phyloP scores from a whole-genome alignment of 2,888 invertebrate genomes.

The Thyatira batis region DNA sequence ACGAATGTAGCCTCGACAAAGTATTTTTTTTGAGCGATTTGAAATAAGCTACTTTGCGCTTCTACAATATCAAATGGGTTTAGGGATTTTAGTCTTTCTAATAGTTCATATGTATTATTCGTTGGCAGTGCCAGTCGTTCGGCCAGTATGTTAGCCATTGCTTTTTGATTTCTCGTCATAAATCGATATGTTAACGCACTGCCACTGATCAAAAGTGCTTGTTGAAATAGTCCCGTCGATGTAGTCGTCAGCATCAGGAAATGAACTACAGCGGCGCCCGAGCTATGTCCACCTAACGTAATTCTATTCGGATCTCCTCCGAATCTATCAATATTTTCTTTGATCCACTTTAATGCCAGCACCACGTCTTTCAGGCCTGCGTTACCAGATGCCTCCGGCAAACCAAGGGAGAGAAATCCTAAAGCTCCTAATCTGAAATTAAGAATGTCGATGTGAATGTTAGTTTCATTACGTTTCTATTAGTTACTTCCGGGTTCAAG shows the following conservation, averaged over 20 bases:
- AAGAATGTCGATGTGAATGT: background rate
- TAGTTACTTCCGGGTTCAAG: background rate
- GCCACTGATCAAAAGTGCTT: conserved; percentile 34
- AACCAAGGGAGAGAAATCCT: conserved; percentile 48
- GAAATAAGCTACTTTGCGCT: conserved; percentile 26
- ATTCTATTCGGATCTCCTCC: conserved; percentile 42
- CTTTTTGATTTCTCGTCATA: conserved; percentile 24
- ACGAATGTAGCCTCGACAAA: conserved; percentile 40
- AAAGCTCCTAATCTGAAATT: conserved; percentile 48
- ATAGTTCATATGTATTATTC: conserved; percentile 15
- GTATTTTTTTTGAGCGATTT: conserved; percentile 21
- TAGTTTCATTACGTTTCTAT: background rate
- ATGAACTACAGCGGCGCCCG: conserved; percentile 47
- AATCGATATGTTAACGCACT: conserved; percentile 34
- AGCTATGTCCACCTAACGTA: conserved; percentile 50
- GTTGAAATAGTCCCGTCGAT: conserved; percentile 36
- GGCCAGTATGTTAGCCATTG: conserved; percentile 25
- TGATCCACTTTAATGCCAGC: conserved; percentile 44
- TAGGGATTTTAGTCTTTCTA: conserved; percentile 21
- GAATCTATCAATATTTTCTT: conserved; percentile 42
- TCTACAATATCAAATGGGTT: conserved; percentile 31
- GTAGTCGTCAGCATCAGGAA: conserved; percentile 42
- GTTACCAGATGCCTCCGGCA: conserved; percentile 43
- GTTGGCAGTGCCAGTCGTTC: conserved; percentile 22
- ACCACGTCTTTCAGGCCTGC: conserved; percentile 50